Base-by-base conservation (phyloP, 2,888 invertebrate species). In the Phyllotreta cruciferae region DNA sequence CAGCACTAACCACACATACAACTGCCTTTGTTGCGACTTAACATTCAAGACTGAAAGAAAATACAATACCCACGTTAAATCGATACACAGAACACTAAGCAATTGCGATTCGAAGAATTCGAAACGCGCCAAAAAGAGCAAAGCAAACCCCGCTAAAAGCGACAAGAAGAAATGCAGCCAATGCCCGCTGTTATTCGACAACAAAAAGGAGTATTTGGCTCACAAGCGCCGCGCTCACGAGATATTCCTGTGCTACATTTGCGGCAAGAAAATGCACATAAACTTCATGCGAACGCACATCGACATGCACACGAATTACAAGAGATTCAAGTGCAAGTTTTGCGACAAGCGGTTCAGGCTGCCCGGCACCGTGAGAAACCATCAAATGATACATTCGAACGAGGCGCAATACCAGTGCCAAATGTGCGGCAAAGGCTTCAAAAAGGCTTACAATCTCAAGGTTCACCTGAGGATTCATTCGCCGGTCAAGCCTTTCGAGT, bases 391-490 rank as follows among this genome's bases (percentile, higher is more conserved):
- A 3, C 79, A 71, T 60, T 69, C 71, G 34, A 66, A 63, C 13
- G 64, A 70, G 35, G 55, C 63, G 1, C 64, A 67, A 9, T 70
- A 66, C 38, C 62, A 58, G 37, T 73, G 73, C 55, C 65, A 69
- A 47, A 66, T 61, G 14, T 73, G 72, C 58, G 70, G 67, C 4
- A 70, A 66, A 60, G 66, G 69, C 4, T 70, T 71, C 53, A 67
- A 60, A 57, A 60, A 60, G 11, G 39, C 56, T 36, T 55, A 62
- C 45, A 50, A 57, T 60, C 73, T 87, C 62, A 85, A 83, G 52
- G 81, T 84, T 0, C 88, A 88, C 70, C 76, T 81, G 0, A 77
- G 82, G 1, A 77, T 84, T 5, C 87, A 87, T 71, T 60, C 60
- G 10, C 52, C 60, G 6, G 41, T 60, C 1, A 60, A 60, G 52